Percentiles rank a stretch among this genome's conserved stretches.
Evolutionary conservation across 2,113 vertebrate genomes (phyloP).

Genomic region (Trogon surrucura): DNA sequence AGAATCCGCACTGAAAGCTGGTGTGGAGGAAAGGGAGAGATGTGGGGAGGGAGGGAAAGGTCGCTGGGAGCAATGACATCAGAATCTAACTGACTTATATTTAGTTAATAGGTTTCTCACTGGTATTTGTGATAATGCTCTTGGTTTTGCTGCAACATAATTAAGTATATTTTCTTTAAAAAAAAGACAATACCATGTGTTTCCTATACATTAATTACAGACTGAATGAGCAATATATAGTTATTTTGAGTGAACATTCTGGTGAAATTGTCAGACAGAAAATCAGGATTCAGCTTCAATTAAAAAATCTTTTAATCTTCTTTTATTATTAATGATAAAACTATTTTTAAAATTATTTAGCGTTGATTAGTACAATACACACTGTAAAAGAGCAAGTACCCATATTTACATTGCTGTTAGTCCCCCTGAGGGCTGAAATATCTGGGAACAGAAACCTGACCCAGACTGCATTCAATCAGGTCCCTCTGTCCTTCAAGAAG

Average conservation of each 20-base stretch:
- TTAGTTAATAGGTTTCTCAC: neutral
- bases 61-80: neutral
- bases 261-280: neutral
- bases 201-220: neutral
- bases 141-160: neutral
- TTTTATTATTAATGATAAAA: neutral
- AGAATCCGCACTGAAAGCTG: neutral
- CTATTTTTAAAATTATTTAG: neutral
- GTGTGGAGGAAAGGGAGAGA: neutral
- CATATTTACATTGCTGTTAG: neutral
- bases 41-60: neutral
- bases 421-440: neutral
- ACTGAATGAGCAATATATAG: neutral
- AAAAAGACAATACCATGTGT: neutral
- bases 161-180: neutral
- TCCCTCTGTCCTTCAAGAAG: neutral
- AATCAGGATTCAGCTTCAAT: neutral
- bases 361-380: neutral
- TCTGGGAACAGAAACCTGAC: neutral
- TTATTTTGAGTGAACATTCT: neutral
- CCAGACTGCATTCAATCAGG: neutral
- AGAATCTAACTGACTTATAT: neutral
- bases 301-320: neutral
- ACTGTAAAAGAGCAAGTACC: neutral
- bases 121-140: neutral